Conservation (phyloP, 2,113 vertebrate species). For the Lota lota region DNA sequence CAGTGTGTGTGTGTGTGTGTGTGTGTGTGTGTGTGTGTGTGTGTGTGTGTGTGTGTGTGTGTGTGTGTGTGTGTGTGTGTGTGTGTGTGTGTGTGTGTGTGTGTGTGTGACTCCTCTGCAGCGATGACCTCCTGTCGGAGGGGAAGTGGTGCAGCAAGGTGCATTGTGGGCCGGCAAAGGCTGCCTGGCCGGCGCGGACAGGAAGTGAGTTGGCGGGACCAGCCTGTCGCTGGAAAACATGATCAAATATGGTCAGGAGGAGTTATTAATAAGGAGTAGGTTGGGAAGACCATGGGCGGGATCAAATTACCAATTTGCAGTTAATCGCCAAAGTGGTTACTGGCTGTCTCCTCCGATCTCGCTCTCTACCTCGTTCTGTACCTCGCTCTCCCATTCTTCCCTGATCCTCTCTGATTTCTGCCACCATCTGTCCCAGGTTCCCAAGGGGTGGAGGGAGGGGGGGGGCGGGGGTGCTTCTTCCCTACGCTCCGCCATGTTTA, state of each 20-base stretch:
- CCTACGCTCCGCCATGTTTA: constrained; percentile 62
- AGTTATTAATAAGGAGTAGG: constrained; percentile 70
- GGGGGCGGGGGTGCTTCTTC: too few relatives aligned
- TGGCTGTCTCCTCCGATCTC: constrained; percentile 34
- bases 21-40: too few relatives aligned
- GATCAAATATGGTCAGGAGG: constrained; percentile 37
- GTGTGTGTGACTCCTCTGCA: background rate
- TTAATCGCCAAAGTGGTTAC: constrained; percentile 66
- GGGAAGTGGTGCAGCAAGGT: constrained; percentile 14
- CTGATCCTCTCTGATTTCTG: constrained; percentile 42
- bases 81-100: background rate
- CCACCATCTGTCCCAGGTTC: constrained; percentile 66
- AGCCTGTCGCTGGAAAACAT: constrained; percentile 29
- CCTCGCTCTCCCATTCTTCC: constrained; percentile 44
- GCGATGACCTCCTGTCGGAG: constrained; percentile 48
- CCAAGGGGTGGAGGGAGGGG: constrained; percentile 48
- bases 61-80: too few relatives aligned
- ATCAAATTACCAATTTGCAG: constrained; percentile 73
- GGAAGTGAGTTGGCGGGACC: constrained; percentile 50
- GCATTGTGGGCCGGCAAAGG: constrained; percentile 32
- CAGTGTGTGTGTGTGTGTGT: too few relatives aligned
- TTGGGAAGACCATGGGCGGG: constrained; percentile 49
- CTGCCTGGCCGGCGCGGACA: constrained; percentile 19
- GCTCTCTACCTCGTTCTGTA: constrained; percentile 19
- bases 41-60: too few relatives aligned